Percentiles rank a stretch among this genome's conserved stretches.
These are phyloP conservation scores for Belgica antarctica DNA, from an alignment of 2,888 invertebrate genomes.

Conservation along the genomic window DNA sequence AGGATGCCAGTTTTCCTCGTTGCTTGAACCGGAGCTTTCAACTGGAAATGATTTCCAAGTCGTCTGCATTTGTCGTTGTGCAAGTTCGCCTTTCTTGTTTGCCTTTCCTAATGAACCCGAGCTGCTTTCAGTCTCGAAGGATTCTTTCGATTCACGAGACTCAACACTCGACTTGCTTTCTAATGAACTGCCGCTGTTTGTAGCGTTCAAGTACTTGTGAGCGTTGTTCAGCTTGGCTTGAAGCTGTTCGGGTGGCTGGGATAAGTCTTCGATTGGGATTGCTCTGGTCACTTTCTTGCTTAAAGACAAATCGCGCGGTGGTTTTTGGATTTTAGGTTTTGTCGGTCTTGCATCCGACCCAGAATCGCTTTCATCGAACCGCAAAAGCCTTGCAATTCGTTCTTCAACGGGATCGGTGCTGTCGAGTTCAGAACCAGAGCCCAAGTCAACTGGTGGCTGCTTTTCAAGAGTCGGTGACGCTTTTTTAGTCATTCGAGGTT, in stretches of 20 bases:
- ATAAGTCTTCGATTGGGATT: conserved; percentile 55
- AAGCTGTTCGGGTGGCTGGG: conserved; percentile 34
- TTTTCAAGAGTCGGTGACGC: conserved; percentile 62
- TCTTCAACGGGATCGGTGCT: conserved; percentile 56
- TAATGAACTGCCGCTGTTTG: conserved; percentile 51
- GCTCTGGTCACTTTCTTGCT: conserved; percentile 57
- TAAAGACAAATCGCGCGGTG: conserved; percentile 48
- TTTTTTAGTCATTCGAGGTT: conserved; percentile 51
- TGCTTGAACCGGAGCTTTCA: conserved; percentile 80
- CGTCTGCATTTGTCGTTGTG: conserved; percentile 67
- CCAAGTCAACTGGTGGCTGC: conserved; percentile 64
- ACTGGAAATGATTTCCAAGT: conserved; percentile 82
- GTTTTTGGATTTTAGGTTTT: conserved; percentile 56
- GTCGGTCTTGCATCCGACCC: conserved; percentile 58
- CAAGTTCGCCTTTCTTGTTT: conserved; percentile 61
- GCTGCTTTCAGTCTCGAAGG: conserved; percentile 72
- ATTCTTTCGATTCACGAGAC: conserved; percentile 68
- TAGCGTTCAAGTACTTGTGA: conserved; percentile 33
- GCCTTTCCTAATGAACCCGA: conserved; percentile 73
- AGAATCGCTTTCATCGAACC: conserved; percentile 61
- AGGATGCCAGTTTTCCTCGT: conserved; percentile 79
- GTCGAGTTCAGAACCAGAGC: conserved; percentile 60
- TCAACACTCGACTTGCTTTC: conserved; percentile 64
- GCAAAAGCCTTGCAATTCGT: conserved; percentile 54
- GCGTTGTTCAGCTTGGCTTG: conserved; percentile 29